Percentiles rank a stretch among this genome's conserved stretches.
Evolutionary conservation across 30 jellyfish, hydroid and myxozoan genomes (phyloP).

Genomic region (Chrysaora quinquecirrha): DNA sequence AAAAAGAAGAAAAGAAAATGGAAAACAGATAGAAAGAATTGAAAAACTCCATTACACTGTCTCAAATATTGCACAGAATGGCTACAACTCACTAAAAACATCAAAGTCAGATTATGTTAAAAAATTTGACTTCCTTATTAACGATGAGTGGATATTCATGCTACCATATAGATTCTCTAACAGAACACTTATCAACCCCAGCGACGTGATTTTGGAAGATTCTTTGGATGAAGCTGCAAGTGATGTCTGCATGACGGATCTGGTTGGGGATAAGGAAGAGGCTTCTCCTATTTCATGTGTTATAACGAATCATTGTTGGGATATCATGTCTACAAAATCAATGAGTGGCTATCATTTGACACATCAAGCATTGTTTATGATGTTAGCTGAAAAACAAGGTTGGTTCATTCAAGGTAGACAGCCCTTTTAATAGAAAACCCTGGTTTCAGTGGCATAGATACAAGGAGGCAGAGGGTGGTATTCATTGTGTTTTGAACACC

Average conservation of each 20-base stretch:
- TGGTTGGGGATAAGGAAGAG: slow-evolving; percentile 58
- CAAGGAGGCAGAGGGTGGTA: too few relatives aligned
- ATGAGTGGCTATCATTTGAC: slow-evolving; percentile 69
- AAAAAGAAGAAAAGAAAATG: slow-evolving; percentile 9
- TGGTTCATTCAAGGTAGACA: too few relatives aligned
- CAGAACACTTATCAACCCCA: slow-evolving; percentile 18
- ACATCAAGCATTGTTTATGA: slow-evolving; percentile 75
- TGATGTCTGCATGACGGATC: slow-evolving; percentile 76
- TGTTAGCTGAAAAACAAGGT: slow-evolving; percentile 75
- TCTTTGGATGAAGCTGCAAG: slow-evolving; percentile 61
- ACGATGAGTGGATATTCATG: slow-evolving; percentile 53
- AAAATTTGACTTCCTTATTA: slow-evolving; percentile 49
- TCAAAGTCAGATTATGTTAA: slow-evolving; percentile 49
- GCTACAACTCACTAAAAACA: slow-evolving; percentile 31
- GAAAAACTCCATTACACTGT: slow-evolving; percentile 24
- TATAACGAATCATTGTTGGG: slow-evolving; percentile 73
- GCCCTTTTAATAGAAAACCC: too few relatives aligned
- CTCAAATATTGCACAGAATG: slow-evolving; percentile 31
- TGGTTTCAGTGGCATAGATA: too few relatives aligned
- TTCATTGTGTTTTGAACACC: too few relatives aligned
- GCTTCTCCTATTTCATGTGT: slow-evolving; percentile 38
- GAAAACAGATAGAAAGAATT: slow-evolving; percentile 13
- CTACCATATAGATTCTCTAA: slow-evolving; percentile 53
- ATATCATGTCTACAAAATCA: slow-evolving; percentile 61
- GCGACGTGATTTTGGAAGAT: slow-evolving; percentile 21